Base-by-base conservation (phyloP, 2,888 invertebrate genomes). In the Hirtodrosophila confusa region DNA sequence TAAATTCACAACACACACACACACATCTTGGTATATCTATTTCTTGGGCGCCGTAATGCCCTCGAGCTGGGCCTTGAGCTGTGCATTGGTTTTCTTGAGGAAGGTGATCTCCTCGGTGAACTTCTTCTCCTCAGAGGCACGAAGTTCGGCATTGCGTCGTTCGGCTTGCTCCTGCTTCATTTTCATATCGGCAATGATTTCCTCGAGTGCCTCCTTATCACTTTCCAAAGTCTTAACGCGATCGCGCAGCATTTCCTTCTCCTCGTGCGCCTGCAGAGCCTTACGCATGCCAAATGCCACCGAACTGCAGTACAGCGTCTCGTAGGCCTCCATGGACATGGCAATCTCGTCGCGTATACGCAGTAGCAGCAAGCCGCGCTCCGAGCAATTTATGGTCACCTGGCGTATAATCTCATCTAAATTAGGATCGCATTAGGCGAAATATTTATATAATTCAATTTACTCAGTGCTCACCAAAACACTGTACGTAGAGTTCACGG, bases 271-370 rank as follows among this genome's bases (percentile, higher is more conserved):
- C 92, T 97, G 97, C 58, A 99, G 92, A n/a, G 99, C 98, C 93
- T 99, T 99, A 69, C 99, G 94, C 95, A 99, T 97, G 27, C 98
- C 99, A 90, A 98, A 99, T 0, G 99, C 98, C 51, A 99, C 97
- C 55, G 98, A 98, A 91, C 98, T 98, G 91, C 99, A 99, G 89
- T 99, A 98, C 1, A 99, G 93, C 0, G 98, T 97, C 91, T 98
- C 98, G 90, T 98, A 99, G 0, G 99, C 98, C 86, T 98, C 96
- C 92, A 99, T 96, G 0, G 99, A 98, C 95, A 99, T 98, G 73
- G 96, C 94, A 61, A 99, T 96, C 93, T 99, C 99, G 90, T 99
- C 99, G 23, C 99, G 94, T 4, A 99, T 96, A 79, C 99, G 93
- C 53, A 99, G 92, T 48, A 99, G 92, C 5, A 99, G 92, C n/a